Conservation (phyloP, 2,888 invertebrate species). For the Papilio protenor region DNA sequence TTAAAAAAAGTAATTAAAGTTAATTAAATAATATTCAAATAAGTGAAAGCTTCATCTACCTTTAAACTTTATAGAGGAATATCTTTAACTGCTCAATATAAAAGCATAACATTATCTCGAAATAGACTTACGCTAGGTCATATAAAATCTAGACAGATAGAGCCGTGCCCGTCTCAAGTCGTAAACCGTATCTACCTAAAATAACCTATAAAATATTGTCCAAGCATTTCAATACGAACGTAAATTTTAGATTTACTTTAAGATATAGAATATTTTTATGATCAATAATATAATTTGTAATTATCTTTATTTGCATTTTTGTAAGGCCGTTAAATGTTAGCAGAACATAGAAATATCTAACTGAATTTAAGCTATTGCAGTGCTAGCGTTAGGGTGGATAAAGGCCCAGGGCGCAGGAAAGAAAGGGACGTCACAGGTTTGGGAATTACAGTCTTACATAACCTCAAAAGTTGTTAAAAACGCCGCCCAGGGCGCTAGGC, state of each 20-base stretch:
- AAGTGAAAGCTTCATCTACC: background rate
- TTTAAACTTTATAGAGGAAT: background rate
- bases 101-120: slow-evolving; percentile 55
- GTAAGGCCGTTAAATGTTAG: slow-evolving; percentile 45
- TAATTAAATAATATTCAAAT: background rate
- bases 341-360: background rate
- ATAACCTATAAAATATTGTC: slow-evolving; percentile 80
- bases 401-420: too few species aligned
- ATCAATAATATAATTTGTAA: background rate
- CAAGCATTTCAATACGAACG: slow-evolving; percentile 26
- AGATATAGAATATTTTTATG: slow-evolving; percentile 3
- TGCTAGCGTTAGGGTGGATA: too few species aligned
- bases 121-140: slow-evolving; percentile 51
- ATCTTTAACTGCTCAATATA: slow-evolving; percentile 50
- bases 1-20: background rate
- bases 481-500: too few species aligned
- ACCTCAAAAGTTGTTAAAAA: too few species aligned
- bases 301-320: background rate
- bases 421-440: too few species aligned
- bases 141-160: slow-evolving; percentile 55
- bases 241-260: background rate
- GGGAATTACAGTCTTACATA: too few species aligned
- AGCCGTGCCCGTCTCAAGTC: slow-evolving; percentile 52
- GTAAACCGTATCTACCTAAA: slow-evolving; percentile 82
- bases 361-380: too few species aligned